Percentiles rank a stretch among this genome's conserved stretches.
Evolutionary conservation across 2,888 invertebrate species (phyloP).

Genomic region (Aethes cnicana): DNA sequence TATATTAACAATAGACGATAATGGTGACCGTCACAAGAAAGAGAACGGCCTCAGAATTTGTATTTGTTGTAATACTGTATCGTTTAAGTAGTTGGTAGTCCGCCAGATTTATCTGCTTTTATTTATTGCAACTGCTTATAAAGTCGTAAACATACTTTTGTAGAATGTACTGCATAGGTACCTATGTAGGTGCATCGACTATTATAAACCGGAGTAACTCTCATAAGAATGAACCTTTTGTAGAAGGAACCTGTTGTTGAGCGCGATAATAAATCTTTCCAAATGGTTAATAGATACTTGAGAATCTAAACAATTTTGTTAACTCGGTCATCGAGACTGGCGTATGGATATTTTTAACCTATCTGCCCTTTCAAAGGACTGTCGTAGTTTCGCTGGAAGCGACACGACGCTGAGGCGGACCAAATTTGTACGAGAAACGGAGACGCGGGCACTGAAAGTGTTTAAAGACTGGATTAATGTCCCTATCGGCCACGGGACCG

Average conservation of each 20-base stretch:
- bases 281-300: background rate
- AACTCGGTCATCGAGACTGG: constrained; percentile 20
- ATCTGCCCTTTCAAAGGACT: constrained; percentile 28
- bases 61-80: background rate
- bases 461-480: constrained; percentile 65
- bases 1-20: too few relatives aligned
- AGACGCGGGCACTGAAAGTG: too few relatives aligned
- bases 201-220: too few relatives aligned
- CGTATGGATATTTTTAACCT: constrained; percentile 17
- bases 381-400: background rate
- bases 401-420: too few relatives aligned
- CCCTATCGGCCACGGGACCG: constrained; percentile 66
- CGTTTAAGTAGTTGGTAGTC: background rate
- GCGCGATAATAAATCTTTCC: background rate
- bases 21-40: too few relatives aligned
- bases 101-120: background rate
- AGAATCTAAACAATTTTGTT: constrained; percentile 17
- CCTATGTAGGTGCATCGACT: background rate
- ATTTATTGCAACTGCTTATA: background rate
- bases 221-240: too few relatives aligned
- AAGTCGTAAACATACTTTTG: background rate
- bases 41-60: too few relatives aligned
- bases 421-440: too few relatives aligned
- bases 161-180: background rate
- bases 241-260: background rate